Evolutionary conservation across 2,797 vertebrate species (phyloP), one percentile per base, ranked within the genome.

Genomic region (Danio choprae): DNA sequence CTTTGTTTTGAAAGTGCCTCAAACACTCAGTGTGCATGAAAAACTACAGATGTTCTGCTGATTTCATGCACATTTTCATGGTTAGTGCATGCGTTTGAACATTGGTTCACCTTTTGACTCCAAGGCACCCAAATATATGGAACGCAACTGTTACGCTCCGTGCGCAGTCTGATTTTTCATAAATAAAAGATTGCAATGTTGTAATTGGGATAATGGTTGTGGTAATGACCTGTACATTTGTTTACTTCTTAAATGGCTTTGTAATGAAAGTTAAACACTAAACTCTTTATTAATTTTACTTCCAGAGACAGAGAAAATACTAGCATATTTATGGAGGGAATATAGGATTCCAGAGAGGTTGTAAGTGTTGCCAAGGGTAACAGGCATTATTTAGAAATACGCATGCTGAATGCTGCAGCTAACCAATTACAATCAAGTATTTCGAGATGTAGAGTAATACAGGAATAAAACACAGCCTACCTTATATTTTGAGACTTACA

Each of bases 1-100:
- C 64, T 67, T 67, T 46, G 51, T 58, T 58, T 56, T 46, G 22
- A 44, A 77, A 67, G 50, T 1, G 20, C 36, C 50, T 65, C 62
- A 51, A 50, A 16, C 44, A 16, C 22, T 15, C 38, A n/a, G 62
- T 40, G 15, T 16, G 11, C 9, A 36, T 65, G 13, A 16, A 41
- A 60, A 50, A 62, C 29, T 36, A 69, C 29, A 40, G 44, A 7
- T 73, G 18, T n/a, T 20, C 12, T 55, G 38, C 20, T 43, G 8
- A 29, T 60, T 53, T 36, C 12, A 16, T 41, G 13, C 60, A 65
- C 40, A n/a, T 36, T 65, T 55, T 58, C 51, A 29, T 7, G 18
- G 20, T 18, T 8, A n/a, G 13, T 36, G 22, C 15, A 6, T 7
- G 10, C 50, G 16, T 22, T 44, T 44, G 5, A 43, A 72, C 8